These are phyloP conservation scores for Ondatra zibethicus DNA, from an alignment of 2,113 vertebrate species.

Conservation along the genomic window DNA sequence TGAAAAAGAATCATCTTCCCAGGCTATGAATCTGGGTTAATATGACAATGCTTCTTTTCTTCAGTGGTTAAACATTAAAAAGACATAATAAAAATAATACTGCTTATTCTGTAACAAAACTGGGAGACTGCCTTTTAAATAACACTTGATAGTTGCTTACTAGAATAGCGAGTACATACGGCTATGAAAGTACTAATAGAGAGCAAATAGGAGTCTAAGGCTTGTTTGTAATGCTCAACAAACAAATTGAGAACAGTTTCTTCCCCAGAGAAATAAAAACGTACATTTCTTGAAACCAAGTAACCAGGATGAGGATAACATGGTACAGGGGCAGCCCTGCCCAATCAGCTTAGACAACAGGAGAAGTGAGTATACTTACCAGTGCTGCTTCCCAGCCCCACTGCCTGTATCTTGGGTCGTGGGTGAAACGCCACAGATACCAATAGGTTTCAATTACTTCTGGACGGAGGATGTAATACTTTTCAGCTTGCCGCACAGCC, in stretches of 20 bases:
- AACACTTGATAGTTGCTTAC: not conserved
- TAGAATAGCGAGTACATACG: not conserved
- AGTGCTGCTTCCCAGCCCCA: constrained; percentile 99
- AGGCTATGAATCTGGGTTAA: not conserved
- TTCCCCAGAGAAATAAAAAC: not conserved
- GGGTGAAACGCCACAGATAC: constrained; percentile 99
- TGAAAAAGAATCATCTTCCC: not conserved
- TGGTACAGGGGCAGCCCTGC: not conserved
- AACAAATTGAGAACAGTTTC: not conserved
- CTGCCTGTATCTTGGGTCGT: constrained; percentile 97
- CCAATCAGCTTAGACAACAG: not conserved
- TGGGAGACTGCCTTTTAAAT: constrained; percentile 15
- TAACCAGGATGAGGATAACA: not conserved
- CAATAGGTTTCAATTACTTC: constrained; percentile 99
- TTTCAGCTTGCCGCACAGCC: constrained; percentile 97
- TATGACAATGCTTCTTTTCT: not conserved
- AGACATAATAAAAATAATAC: not conserved
- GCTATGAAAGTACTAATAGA: not conserved
- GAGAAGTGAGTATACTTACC: constrained; percentile 85
- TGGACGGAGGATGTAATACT: constrained; percentile 98
- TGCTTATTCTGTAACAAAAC: not conserved
- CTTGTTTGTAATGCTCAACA: not conserved
- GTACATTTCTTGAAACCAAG: not conserved
- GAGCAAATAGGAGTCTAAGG: not conserved
- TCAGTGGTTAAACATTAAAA: not conserved